Base-by-base conservation (phyloP, 2,888 invertebrate genomes). In the Trichopoda pennipes region DNA sequence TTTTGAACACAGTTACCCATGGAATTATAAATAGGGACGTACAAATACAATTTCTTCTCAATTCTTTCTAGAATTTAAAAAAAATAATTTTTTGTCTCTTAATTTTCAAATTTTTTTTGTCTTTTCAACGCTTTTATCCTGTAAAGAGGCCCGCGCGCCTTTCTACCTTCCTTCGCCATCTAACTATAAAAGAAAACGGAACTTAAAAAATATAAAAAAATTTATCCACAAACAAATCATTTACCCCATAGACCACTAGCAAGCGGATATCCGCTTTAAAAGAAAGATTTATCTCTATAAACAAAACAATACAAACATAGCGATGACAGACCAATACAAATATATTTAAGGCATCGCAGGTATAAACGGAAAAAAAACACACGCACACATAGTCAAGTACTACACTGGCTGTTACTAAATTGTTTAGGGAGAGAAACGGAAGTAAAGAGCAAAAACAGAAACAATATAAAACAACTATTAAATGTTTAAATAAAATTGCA, bases 191-290 rank as follows among this genome's bases (percentile, higher is more conserved):
- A 49, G n/a, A 21, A 10, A 58, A 35, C 16, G 32, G 8, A 28
- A 55, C 28, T 47, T 42, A 56, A 19, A 49, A 49, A 63, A 74
- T 17, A 64, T 28, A 19, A 49, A 49, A 63, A 74, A 23, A 64
- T n/a, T n/a, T n/a, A 68, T 44, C 47, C 4, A 58, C 19, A 80
- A 72, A 68, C 72, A 76, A 81, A 76, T 55, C 66, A 72, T 81
- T 76, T 81, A 72, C 75, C 70, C 80, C 42, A 66, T 73, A 44
- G 76, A 81, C 81, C 72, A 63, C 76, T 77, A 64, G 66, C 72
- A 68, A 81, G 76, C 81, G 81, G 81, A 81, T 81, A 76, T 81
- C 81, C 81, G 81, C 53, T 72, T 76, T 72, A 81, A 58, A 72
- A 72, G 47, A 72, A 81, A 72, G 72, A 81, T 81, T 81, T 76